These are phyloP conservation scores for Spisula subtruncata DNA, from an alignment of 2,888 invertebrate species.

Conservation along the genomic window DNA sequence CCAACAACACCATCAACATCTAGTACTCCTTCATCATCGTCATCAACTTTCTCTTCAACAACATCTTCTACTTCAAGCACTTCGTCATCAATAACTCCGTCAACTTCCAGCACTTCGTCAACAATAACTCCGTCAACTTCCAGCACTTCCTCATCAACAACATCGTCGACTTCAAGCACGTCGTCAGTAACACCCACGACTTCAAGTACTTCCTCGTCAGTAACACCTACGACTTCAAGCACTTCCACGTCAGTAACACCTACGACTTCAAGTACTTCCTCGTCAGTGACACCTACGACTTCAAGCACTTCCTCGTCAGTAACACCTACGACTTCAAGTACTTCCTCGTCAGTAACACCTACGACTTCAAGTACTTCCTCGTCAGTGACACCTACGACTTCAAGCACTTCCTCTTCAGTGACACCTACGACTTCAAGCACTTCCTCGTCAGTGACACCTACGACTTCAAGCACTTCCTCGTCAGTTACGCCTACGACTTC, in stretches of 20 bases:
- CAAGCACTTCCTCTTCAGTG: too few relatives aligned
- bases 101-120: neutral
- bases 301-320: conserved; percentile 12
- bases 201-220: neutral
- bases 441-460: neutral
- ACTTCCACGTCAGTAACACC: neutral
- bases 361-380: too few relatives aligned
- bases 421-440: neutral
- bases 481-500: neutral
- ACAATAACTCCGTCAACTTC: neutral
- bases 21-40: neutral
- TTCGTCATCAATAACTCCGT: neutral
- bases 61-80: neutral
- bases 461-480: neutral
- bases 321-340: neutral
- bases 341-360: too few relatives aligned
- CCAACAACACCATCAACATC: neutral
- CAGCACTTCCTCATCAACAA: neutral
- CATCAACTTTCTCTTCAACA: conserved; percentile 6
- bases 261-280: neutral
- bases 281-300: neutral
- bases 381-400: too few relatives aligned
- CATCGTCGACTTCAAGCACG: neutral
- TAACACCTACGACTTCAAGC: neutral
- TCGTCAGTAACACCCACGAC: neutral